Evolutionary conservation across 2,113 vertebrate species (phyloP), one percentile per base, ranked within the genome.

Genomic region (Cettia cetti): DNA sequence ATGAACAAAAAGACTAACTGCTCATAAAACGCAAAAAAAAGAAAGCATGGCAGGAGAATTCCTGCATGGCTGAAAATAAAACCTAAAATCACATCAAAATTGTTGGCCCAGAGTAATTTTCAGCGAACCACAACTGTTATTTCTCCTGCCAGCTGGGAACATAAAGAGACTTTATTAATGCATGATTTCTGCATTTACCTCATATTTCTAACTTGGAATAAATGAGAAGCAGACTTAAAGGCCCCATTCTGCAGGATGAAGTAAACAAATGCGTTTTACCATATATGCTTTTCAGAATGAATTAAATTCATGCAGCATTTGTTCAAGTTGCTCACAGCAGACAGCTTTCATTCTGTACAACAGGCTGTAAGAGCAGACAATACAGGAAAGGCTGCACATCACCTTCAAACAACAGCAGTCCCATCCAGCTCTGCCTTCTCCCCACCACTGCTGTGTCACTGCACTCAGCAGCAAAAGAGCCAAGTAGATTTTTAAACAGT

Each of bases 261-360:
- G 96, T 97, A 98, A 98, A 98, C 93, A 96, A 96, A 95, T 87
- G 89, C 54, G 86, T 89, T 97, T 82, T 64, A 96, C 91, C 92
- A 95, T 92, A 94, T 90, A 85, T 83, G 97, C 94, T 95, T 98
- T 96, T 94, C 97, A 94, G 96, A 96, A 72, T 59, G 90, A 96
- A 95, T 97, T 97, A 90, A 94, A 96, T 97, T 98, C 97, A 97
- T 57, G 45, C 95, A 97, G 96, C 97, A 97, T 97, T 98, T 97
- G 94, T 94, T 92, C 93, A 97, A 82, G 78, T 94, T 95, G 96
- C 85, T 96, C 92, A 96, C 96, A 98, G 97, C 95, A 97, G 97
- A 98, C 94, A 98, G 97, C 97, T 97, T 96, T 96, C 97, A 97
- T 96, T 96, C 93, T 54, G 96, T 97, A 89, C 97, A 97, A 97